A percentile compares a stretch with the other conserved stretches of the same genome.
Conservation (phyloP, 2,113 vertebrate genomes). For the Orientallactaga bullata region DNA sequence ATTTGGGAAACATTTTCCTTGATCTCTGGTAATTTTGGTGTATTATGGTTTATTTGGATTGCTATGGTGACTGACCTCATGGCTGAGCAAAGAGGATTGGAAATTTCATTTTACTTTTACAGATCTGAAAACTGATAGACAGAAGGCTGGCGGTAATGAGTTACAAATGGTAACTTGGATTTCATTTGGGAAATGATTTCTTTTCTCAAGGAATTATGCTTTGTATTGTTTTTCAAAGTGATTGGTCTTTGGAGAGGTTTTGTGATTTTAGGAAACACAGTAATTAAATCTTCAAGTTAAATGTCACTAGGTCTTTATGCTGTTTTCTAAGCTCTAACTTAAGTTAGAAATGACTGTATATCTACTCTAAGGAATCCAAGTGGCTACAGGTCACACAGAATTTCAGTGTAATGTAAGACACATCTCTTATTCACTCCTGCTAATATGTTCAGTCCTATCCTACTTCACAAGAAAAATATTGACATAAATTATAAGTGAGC, state of each 20-base stretch:
- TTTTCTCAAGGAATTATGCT: conserved; percentile 52
- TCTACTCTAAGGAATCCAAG: not conserved
- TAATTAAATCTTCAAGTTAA: conserved; percentile 51
- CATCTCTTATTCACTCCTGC: not conserved
- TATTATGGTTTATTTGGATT: conserved; percentile 59
- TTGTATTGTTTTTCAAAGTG: conserved; percentile 45
- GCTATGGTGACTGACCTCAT: not conserved
- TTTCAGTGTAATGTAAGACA: conserved; percentile 5
- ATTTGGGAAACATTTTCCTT: conserved; percentile 47
- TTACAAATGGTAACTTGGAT: conserved; percentile 57
- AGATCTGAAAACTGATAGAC: conserved; percentile 52
- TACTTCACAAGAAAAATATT: conserved; percentile 65
- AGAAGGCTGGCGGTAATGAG: conserved; percentile 50
- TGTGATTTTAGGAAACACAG: conserved; percentile 50
- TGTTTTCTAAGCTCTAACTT: conserved; percentile 48
- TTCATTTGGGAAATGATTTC: conserved; percentile 55
- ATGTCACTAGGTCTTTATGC: not conserved
- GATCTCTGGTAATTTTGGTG: conserved; percentile 34
- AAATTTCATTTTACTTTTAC: conserved; percentile 53
- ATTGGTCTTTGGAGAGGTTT: conserved; percentile 43
- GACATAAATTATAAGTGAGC: conserved; percentile 76
- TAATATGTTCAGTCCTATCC: not conserved
- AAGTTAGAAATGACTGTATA: conserved; percentile 32
- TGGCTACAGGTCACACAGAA: conserved; percentile 17
- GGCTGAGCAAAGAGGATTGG: conserved; percentile 14